These are phyloP conservation scores for Tenthredo scrophulariae DNA, from an alignment of 2,888 invertebrate genomes.

Conservation along the genomic window DNA sequence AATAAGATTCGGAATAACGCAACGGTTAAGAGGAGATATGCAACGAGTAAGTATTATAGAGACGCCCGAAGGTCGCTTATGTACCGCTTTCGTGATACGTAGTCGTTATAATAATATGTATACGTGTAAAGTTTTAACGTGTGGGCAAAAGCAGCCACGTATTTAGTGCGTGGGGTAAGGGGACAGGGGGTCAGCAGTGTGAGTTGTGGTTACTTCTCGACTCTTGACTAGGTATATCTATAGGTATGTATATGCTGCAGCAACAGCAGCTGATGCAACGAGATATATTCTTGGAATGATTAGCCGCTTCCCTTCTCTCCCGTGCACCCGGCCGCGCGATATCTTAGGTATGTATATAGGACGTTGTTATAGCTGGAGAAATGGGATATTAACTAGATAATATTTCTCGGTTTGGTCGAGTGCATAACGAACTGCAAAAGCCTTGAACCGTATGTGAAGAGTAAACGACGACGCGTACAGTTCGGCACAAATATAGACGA, in stretches of 20 bases:
- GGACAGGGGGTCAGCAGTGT: background rate
- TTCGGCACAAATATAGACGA: background rate
- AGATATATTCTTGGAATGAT: slow-evolving; percentile 36
- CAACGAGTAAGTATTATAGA: slow-evolving; percentile 5
- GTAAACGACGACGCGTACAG: background rate
- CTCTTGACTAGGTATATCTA: background rate
- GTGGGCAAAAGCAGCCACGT: slow-evolving; percentile 2
- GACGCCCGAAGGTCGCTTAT: slow-evolving; percentile 29
- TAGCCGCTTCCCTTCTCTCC: background rate
- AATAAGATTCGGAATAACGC: background rate
- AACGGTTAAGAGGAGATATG: background rate
- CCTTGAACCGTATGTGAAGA: background rate
- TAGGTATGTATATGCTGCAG: background rate
- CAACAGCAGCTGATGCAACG: slow-evolving; percentile 31
- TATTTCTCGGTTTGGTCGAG: background rate
- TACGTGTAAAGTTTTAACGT: slow-evolving; percentile 26
- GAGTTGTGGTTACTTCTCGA: background rate
- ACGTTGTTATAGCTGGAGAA: background rate
- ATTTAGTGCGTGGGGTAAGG: background rate
- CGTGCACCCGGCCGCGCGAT: background rate
- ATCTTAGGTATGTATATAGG: background rate
- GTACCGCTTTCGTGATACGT: slow-evolving; percentile 26
- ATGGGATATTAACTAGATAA: background rate
- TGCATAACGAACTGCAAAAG: background rate
- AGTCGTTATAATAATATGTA: slow-evolving; percentile 28